These are phyloP conservation scores for Siniperca chuatsi DNA, from an alignment of 2,113 vertebrate species.

Conservation along the genomic window DNA sequence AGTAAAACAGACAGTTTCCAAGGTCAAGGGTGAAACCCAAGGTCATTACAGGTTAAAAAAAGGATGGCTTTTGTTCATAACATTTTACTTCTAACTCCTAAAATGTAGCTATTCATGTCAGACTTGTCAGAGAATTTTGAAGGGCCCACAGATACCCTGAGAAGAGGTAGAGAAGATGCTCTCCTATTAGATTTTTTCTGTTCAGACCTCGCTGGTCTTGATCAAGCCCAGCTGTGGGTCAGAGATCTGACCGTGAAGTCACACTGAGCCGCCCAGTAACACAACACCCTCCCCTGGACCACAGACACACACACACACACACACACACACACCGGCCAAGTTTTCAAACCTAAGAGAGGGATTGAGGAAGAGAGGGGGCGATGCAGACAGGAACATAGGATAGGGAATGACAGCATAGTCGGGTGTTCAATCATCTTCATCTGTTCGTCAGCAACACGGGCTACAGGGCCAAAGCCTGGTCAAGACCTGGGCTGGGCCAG, in stretches of 20 bases:
- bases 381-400: neutral
- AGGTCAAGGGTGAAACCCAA: neutral
- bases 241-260: constrained; percentile 54
- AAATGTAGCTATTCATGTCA: neutral
- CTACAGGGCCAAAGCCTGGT: neutral
- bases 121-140: neutral
- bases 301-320: constrained; percentile 3
- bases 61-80: neutral
- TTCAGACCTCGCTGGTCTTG: constrained; percentile 28
- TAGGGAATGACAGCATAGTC: neutral
- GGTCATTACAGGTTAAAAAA: neutral
- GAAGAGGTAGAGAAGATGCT: neutral
- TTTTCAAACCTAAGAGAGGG: constrained; percentile 45
- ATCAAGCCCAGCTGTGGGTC: constrained; percentile 68
- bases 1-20: neutral
- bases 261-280: constrained; percentile 54
- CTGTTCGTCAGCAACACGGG: neutral
- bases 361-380: constrained; percentile 1
- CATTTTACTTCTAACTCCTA: constrained; percentile 5
- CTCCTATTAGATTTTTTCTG: constrained; percentile 21
- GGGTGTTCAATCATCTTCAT: constrained; percentile 13
- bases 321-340: constrained; percentile 2
- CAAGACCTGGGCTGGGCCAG: neutral
- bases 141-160: neutral
- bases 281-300: constrained; percentile 42